Percentiles rank a stretch among this genome's conserved stretches.
Evolutionary conservation across 2,888 invertebrate genomes (phyloP).

Genomic region (Ferrisia virgata): DNA sequence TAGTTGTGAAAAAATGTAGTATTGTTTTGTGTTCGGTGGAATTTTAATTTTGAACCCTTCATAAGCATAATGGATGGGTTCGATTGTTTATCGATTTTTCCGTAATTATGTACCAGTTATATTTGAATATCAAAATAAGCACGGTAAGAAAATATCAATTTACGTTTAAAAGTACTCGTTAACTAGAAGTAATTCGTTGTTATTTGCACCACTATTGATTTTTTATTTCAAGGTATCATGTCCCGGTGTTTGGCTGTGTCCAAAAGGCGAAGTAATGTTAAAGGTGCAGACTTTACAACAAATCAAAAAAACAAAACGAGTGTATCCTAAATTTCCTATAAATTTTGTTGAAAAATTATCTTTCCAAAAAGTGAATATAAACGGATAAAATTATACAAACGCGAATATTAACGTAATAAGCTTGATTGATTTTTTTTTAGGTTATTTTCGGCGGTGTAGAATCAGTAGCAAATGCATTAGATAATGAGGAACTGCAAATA

Average conservation of each 20-base stretch:
- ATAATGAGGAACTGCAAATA: not conserved
- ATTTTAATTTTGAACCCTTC: no score
- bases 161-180: not conserved
- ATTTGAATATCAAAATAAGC: not conserved
- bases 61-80: not conserved
- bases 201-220: not conserved
- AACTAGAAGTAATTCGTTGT: not conserved
- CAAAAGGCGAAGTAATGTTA: constrained; percentile 71
- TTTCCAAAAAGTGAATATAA: constrained; percentile 60
- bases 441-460: not conserved
- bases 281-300: constrained; percentile 68
- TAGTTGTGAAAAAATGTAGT: no score
- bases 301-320: constrained; percentile 64
- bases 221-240: constrained; percentile 63
- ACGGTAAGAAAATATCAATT: not conserved
- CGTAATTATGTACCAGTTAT: not conserved
- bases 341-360: constrained; percentile 68
- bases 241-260: constrained; percentile 82
- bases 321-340: constrained; percentile 70
- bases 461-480: not conserved
- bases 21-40: no score
- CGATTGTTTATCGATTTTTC: not conserved
- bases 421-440: not conserved
- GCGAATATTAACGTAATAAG: not conserved
- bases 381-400: no score